These are phyloP conservation scores for Avahi laniger DNA, from an alignment of 2,797 vertebrate species.

Conservation along the genomic window DNA sequence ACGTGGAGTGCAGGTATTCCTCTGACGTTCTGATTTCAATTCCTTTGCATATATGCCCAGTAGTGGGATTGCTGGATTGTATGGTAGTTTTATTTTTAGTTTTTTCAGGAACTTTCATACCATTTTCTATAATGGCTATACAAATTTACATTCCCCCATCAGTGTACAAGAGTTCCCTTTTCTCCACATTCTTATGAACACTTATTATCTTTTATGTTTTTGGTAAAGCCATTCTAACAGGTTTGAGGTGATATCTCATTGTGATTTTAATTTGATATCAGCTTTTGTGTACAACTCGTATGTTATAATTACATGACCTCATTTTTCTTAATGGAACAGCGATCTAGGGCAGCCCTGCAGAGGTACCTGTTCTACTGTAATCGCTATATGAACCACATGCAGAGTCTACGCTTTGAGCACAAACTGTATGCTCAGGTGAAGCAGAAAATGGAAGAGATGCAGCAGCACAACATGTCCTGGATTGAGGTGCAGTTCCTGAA, in stretches of 20 bases:
- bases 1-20: not conserved
- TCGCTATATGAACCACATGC: slow-evolving; percentile 99
- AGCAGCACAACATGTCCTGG: slow-evolving; percentile 99
- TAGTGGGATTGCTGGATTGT: not conserved
- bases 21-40: not conserved
- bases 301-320: slow-evolving; percentile 74
- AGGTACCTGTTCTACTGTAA: slow-evolving; percentile 99
- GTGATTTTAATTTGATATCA: not conserved
- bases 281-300: slow-evolving; percentile 47
- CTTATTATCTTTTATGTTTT: not conserved
- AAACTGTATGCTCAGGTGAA: slow-evolving; percentile 99
- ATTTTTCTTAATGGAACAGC: slow-evolving; percentile 86
- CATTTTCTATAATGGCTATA: not conserved
- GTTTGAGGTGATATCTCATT: not conserved
- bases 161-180: not conserved
- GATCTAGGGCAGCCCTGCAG: slow-evolving; percentile 98
- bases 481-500: slow-evolving; percentile 99
- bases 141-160: not conserved
- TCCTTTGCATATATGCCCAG: not conserved
- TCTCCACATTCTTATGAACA: not conserved
- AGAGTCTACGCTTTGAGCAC: slow-evolving; percentile 99
- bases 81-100: not conserved
- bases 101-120: not conserved
- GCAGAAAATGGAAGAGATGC: slow-evolving; percentile 99
- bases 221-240: not conserved